A percentile compares a stretch with the other conserved stretches of the same genome.
Evolutionary conservation across 1,140 invertebrate species (phyloP).

Genomic region (Aphidius ervi): DNA sequence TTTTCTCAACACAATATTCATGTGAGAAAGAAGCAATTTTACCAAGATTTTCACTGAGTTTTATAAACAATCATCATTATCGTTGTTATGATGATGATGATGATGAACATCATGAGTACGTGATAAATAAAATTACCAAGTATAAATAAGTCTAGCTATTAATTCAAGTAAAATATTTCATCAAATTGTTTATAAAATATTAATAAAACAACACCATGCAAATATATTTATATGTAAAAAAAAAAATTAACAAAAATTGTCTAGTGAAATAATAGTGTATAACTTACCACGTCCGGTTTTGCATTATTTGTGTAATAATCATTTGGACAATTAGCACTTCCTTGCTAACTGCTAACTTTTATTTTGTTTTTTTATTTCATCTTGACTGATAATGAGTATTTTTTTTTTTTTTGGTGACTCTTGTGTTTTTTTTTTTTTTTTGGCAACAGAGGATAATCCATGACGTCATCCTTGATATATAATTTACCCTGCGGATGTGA

Average conservation of each 20-base stretch:
- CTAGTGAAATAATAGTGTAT: constrained; percentile 9
- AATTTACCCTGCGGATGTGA: constrained; percentile 11
- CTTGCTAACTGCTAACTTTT: constrained; percentile 11
- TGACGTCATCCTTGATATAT: not conserved
- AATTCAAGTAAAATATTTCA: not conserved
- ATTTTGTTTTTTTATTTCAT: constrained; percentile 12
- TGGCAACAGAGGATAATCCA: not conserved
- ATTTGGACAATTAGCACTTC: constrained; percentile 20
- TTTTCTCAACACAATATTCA: too few relatives aligned
- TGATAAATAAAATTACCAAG: too few relatives aligned
- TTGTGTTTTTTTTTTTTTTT: too few relatives aligned
- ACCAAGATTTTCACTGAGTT: too few relatives aligned
- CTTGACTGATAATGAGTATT: too few relatives aligned
- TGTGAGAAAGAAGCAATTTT: too few relatives aligned
- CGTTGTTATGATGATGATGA: too few relatives aligned
- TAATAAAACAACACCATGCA: not conserved
- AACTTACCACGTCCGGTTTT: constrained; percentile 19
- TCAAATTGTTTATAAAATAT: not conserved
- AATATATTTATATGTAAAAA: not conserved
- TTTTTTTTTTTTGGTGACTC: too few relatives aligned
- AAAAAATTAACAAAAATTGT: not conserved
- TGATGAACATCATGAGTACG: too few relatives aligned
- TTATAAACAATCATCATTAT: too few relatives aligned
- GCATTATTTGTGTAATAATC: constrained; percentile 17
- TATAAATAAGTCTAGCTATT: too few relatives aligned